Evolutionary conservation across 1,140 invertebrate genomes (phyloP).

Genomic region (Bombus picipes): DNA sequence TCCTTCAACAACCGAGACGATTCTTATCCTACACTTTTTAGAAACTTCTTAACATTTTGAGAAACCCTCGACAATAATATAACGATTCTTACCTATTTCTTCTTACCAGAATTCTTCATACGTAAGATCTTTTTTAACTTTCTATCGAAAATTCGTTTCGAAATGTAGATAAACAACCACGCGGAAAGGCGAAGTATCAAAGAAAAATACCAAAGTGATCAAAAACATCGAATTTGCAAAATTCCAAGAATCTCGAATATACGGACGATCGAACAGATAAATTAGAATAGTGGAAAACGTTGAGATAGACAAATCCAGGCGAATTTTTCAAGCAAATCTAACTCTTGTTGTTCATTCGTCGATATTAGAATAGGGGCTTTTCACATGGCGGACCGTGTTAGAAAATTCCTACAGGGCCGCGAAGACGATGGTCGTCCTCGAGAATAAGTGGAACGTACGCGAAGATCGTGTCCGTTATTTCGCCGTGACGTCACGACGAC

Average conservation of each 20-base stretch:
- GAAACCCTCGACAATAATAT: background rate
- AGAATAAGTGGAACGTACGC: constrained; percentile 68
- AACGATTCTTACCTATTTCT: background rate
- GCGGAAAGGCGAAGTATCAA: background rate
- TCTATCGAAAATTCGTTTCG: background rate
- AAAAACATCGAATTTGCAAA: background rate
- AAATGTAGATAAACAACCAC: background rate
- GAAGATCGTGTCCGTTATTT: constrained; percentile 71
- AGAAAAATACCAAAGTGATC: background rate
- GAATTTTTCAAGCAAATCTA: background rate
- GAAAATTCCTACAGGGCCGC: constrained; percentile 28
- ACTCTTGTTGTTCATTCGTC: background rate
- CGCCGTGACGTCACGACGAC: constrained; percentile 65
- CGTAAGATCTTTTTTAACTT: background rate
- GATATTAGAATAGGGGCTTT: background rate
- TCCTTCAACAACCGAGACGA: background rate
- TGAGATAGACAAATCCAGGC: no score
- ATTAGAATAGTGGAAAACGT: background rate
- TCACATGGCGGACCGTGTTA: background rate
- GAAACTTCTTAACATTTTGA: background rate
- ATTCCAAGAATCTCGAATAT: background rate
- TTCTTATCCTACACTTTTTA: background rate
- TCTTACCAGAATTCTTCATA: background rate
- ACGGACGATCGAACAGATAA: background rate
- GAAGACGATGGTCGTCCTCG: constrained; percentile 21